Evolutionary conservation across 2,113 vertebrate species (phyloP).

Genomic region (Nasalis larvatus): DNA sequence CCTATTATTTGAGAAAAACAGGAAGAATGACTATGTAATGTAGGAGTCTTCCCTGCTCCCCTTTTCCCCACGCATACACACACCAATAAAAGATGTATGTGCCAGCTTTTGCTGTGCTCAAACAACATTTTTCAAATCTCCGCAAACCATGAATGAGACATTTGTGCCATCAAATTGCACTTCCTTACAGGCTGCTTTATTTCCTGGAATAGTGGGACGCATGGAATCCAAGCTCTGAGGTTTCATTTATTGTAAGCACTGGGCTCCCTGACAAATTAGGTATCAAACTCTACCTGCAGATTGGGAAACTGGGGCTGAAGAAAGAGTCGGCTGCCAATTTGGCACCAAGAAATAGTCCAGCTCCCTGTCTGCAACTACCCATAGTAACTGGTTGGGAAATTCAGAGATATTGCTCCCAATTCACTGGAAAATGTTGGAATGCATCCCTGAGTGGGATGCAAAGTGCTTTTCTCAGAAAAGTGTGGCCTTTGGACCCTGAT

Average conservation of each 20-base stretch:
- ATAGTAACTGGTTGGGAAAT: not conserved
- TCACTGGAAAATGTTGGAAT: not conserved
- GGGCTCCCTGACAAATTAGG: not conserved
- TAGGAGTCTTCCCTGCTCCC: not conserved
- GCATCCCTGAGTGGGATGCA: not conserved
- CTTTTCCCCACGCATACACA: accelerated
- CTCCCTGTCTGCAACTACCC: not conserved
- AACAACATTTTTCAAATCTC: not conserved
- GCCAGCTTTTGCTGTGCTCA: not conserved
- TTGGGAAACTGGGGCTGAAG: not conserved
- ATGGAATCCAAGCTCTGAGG: not conserved
- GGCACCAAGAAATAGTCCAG: not conserved
- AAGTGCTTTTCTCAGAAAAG: not conserved
- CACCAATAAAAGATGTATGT: accelerated
- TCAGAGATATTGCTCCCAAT: not conserved
- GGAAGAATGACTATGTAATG: accelerated
- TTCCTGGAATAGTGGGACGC: not conserved
- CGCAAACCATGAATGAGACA: too few relatives aligned
- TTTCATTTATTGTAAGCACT: not conserved
- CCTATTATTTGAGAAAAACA: not conserved
- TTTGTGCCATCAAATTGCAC: not conserved
- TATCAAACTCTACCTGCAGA: not conserved
- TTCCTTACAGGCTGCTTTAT: not conserved
- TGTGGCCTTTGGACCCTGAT: not conserved
- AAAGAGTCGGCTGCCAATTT: not conserved